Conservation (phyloP, 2,797 vertebrate species). For the Halcyon leucocephala region DNA sequence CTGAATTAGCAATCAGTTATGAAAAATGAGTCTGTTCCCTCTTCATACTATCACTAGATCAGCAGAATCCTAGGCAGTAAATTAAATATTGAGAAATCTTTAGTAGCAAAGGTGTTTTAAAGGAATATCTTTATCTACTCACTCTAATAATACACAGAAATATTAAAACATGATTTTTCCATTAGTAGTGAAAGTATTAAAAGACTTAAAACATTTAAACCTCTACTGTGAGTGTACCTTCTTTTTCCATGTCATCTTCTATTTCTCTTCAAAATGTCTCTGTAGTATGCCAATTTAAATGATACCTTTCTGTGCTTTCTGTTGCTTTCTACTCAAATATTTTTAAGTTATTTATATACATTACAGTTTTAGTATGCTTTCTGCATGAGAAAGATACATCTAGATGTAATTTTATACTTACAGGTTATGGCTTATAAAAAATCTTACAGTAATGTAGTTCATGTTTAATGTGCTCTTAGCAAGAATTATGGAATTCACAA, state of each 20-base stretch:
- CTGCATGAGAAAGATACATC: not conserved
- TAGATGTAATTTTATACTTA: not conserved
- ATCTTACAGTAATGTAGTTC: not conserved
- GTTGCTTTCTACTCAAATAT: not conserved
- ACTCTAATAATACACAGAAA: not conserved
- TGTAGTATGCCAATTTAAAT: not conserved
- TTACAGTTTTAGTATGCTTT: not conserved
- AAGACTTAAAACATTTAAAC: not conserved
- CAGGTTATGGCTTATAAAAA: not conserved
- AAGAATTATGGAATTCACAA: not conserved
- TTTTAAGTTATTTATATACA: not conserved
- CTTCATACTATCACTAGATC: not conserved
- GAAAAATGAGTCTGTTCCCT: not conserved
- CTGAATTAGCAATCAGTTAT: not conserved
- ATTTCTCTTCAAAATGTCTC: not conserved
- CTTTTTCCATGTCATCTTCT: not conserved
- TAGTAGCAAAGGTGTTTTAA: not conserved
- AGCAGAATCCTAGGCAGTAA: not conserved
- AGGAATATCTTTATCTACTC: not conserved
- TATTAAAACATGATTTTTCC: not conserved
- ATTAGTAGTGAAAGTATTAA: not conserved
- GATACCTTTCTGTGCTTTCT: not conserved
- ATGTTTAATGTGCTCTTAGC: not conserved
- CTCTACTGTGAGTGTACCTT: not conserved
- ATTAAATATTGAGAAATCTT: not conserved